Evolutionary conservation across 2,888 invertebrate genomes (phyloP).

Genomic region (Epinotia bilunana): DNA sequence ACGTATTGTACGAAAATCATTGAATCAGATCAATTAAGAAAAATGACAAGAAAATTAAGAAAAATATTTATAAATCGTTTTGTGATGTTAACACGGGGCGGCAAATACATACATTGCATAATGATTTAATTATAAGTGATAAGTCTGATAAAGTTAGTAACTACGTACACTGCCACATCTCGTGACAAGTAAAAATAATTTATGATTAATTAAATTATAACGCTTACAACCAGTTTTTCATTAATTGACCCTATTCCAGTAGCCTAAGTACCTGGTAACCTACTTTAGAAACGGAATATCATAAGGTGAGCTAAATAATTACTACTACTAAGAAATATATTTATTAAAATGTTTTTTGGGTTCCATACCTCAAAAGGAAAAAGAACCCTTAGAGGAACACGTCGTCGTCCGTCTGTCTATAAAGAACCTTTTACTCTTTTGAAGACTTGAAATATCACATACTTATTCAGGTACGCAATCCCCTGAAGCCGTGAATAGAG

Average conservation of each 20-base stretch:
- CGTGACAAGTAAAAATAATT: constrained; percentile 22
- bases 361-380: too few species aligned
- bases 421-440: too few species aligned
- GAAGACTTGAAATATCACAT: too few species aligned
- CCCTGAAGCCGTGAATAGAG: too few species aligned
- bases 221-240: not conserved
- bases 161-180: constrained; percentile 20
- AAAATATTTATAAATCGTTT: not conserved
- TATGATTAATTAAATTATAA: constrained; percentile 8
- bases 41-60: not conserved
- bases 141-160: constrained; percentile 16
- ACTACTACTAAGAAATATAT: too few species aligned
- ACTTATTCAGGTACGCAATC: too few species aligned
- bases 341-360: too few species aligned
- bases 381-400: too few species aligned
- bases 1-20: not conserved
- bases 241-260: not conserved
- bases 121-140: constrained; percentile 5
- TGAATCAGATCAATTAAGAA: not conserved
- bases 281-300: not conserved
- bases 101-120: constrained; percentile 4
- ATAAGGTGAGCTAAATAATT: not conserved
- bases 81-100: constrained; percentile 13
- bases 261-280: not conserved
- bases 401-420: too few species aligned